phyloP scores from a whole-genome alignment of 2,797 vertebrate species.

The Muraenolepis orangiensis region DNA sequence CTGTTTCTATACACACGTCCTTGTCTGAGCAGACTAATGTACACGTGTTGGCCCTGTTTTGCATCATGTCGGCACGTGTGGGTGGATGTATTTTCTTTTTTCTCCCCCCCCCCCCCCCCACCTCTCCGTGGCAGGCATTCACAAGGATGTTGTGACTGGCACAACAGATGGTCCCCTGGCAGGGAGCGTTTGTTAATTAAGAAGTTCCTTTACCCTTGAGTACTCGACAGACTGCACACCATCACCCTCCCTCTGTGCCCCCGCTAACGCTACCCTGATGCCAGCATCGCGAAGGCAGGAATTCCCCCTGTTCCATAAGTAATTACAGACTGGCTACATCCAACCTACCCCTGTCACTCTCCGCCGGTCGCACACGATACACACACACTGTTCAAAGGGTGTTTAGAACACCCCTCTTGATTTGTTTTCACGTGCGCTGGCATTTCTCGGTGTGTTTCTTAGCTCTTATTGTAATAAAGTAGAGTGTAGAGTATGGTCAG shows the following conservation, averaged over 20 bases:
- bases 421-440: not conserved
- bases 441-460: not conserved
- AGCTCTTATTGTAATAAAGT: not conserved
- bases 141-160: conserved; percentile 55
- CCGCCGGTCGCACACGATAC: conserved; percentile 40
- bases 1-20: not conserved
- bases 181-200: conserved; percentile 69
- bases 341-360: conserved; percentile 55
- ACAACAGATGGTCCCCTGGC: conserved; percentile 65
- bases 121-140: conserved; percentile 32
- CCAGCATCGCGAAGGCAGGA: conserved; percentile 55
- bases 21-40: conserved; percentile 2
- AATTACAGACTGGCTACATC: conserved; percentile 63
- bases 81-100: conserved; percentile 19
- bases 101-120: too few species aligned
- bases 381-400: too few species aligned
- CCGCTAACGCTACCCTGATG: conserved; percentile 43
- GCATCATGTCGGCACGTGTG: conserved; percentile 22
- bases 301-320: conserved; percentile 63
- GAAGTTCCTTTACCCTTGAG: conserved; percentile 63
- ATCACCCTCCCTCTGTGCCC: conserved; percentile 60
- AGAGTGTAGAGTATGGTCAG: not conserved
- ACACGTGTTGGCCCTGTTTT: conserved; percentile 9
- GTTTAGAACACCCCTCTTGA: conserved; percentile 22
- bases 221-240: conserved; percentile 53